Base-by-base conservation (phyloP, 2,888 invertebrate genomes). In the Hipparchia sbordonii region DNA sequence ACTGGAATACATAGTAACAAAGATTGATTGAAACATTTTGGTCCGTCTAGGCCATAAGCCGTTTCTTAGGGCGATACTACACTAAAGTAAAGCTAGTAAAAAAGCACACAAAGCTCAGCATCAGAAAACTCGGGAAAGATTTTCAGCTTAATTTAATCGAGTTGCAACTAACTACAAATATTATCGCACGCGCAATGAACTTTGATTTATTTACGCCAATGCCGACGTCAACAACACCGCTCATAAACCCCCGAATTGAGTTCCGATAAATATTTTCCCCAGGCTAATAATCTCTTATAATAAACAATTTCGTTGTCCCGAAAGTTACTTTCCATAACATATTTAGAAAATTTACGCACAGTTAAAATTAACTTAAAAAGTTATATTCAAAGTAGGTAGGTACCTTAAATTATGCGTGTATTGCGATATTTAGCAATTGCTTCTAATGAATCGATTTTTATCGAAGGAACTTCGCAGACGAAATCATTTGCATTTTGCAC, bases 221-320 rank as follows among this genome's bases (percentile, higher is more conserved):
- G 10, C 48, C 13, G 45, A 59, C 66, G 61, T 67, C 67, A 72
- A 72, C 72, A 67, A 72, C 66, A 71, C 67, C 60, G 59, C 71
- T 60, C 60, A 60, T 67, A 65, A 70, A 71, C 45, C 71, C 66
- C 48, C 8, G 57, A 72, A 62, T 61, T 68, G 54, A 46, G 67
- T 56, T 68, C 62, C 61, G 60, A 72, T 68, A 72, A 68, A 72
- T 68, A 67, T 48, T 48, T 57, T 63, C 67, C 66, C 6, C 13
- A 8, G 6, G 45, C 66, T 60, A 60, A 66, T 57, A 71, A 5
- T 39, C 39, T 39, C 39, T 39, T 5, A 39, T 39, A 39, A 39
- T 39, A 39, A 39, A 39, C 5, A 39, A 39, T 5, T 39, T 39
- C 39, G 5, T 39, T 5, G 39, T 39, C 39, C 39, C 39, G 3